Base-by-base conservation (phyloP, 2,797 vertebrate genomes). In the Smutsia temminckii region DNA sequence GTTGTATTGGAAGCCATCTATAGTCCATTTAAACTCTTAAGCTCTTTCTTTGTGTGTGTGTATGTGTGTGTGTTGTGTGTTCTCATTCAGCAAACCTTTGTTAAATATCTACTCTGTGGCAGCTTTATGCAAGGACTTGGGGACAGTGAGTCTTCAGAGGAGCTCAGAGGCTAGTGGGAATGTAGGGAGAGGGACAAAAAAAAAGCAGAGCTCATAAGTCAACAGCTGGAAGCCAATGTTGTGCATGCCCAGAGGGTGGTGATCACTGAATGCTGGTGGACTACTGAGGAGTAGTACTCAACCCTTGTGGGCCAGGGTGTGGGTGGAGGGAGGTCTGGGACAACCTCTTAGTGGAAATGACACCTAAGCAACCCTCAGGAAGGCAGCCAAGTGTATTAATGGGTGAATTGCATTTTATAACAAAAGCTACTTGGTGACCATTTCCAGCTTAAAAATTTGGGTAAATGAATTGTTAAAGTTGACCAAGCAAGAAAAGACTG, bases 331-430 rank as follows among this genome's bases (percentile, higher is more conserved):
- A 32, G 46, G 18, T 77, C 63, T 88, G 64, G 63, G 68, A 64
- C 89, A 46, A 93, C 46, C 71, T 74, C 87, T 63, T 63, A 46
- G 25, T 51, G n/a, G 34, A 88, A 81, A 34, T 53, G 17, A 88
- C 32, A 55, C n/a, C 72, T 87, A 75, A 88, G 51, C 46, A 59
- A n/a, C 21, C 11, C 20, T 69, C 20, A 75, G 91, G 57, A 93
- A 63, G 27, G 85, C 59, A 72, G 64, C 75, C 69, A 84, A 49
- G 49, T 79, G 25, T 68, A 72, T 90, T 79, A 80, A 51, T 84
- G 79, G 23, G 3, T 55, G 85, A 64, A 83, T 69, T 40, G 16
- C 5, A 66, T 53, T 95, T 96, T 95, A 64, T 86, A 75, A 66
- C 46, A 89, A 61, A 94, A 81, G 20, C 63, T 80, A 64, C 40